A percentile compares a stretch with the other conserved stretches of the same genome.
phyloP scores from a whole-genome alignment of 2,888 invertebrate species.

The Hyles lineata region DNA sequence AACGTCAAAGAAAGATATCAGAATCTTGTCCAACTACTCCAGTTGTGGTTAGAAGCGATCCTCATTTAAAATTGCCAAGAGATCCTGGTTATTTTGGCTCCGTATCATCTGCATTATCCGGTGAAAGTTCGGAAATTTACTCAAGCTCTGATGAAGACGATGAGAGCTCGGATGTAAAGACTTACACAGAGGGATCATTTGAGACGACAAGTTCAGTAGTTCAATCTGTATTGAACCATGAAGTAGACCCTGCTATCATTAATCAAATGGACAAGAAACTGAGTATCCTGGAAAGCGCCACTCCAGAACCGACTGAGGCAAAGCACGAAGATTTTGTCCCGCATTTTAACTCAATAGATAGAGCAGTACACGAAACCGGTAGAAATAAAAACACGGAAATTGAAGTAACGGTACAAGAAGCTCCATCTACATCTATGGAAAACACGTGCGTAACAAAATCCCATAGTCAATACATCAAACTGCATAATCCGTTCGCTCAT shows the following conservation, averaged over 20 bases:
- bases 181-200: conserved; percentile 71
- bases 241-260: conserved; percentile 60
- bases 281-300: conserved; percentile 50
- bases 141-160: conserved; percentile 77
- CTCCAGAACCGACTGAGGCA: conserved; percentile 44
- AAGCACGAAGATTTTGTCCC: conserved; percentile 37
- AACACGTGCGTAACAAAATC: conserved; percentile 66
- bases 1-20: conserved; percentile 63
- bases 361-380: conserved; percentile 37
- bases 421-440: conserved; percentile 48
- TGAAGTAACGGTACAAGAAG: conserved; percentile 42
- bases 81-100: conserved; percentile 73
- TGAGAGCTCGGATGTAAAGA: conserved; percentile 78
- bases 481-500: conserved; percentile 75
- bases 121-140: conserved; percentile 77
- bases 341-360: conserved; percentile 46
- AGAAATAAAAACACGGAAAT: conserved; percentile 38
- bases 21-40: conserved; percentile 80
- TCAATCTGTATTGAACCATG: conserved; percentile 78
- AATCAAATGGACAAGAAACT: conserved; percentile 72
- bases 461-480: conserved; percentile 65
- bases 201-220: conserved; percentile 86
- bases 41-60: conserved; percentile 64
- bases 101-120: conserved; percentile 74
- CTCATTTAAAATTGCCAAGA: conserved; percentile 70